These are phyloP conservation scores for Serinus canaria DNA, from an alignment of 2,113 vertebrate species.

Conservation along the genomic window DNA sequence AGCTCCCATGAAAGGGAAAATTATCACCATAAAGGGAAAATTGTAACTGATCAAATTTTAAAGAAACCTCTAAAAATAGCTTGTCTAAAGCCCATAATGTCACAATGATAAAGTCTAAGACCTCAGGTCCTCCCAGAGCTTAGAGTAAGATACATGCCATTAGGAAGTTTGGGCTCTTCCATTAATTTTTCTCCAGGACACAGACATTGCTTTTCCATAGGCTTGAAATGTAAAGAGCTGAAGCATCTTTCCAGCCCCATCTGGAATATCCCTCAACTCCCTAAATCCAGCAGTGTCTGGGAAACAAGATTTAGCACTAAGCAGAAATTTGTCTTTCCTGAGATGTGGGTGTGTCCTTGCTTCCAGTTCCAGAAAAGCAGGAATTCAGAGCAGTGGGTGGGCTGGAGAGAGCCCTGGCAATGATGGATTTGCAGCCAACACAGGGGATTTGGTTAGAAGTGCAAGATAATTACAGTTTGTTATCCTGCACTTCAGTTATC, in stretches of 20 bases:
- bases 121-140: constrained; percentile 1
- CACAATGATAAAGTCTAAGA: constrained; percentile 45
- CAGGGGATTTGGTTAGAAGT: constrained; percentile 5
- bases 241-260: neutral
- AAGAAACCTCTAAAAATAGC: constrained; percentile 62
- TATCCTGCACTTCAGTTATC: neutral
- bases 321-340: neutral
- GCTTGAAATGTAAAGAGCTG: neutral
- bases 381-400: neutral
- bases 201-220: neutral
- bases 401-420: neutral
- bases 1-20: neutral
- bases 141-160: neutral
- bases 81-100: constrained; percentile 41
- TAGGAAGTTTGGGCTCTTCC: constrained; percentile 5
- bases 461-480: neutral
- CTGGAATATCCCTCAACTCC: neutral
- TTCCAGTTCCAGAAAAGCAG: neutral
- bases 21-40: constrained; percentile 41
- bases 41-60: constrained; percentile 62
- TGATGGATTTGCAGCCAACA: constrained; percentile 13
- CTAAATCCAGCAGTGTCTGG: neutral
- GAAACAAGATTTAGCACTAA: neutral
- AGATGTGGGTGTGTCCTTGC: neutral
- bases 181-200: neutral